A percentile compares a stretch with the other conserved stretches of the same genome.
These are phyloP conservation scores for Pipistrellus nathusii DNA, from an alignment of 2,797 vertebrate species.

Conservation along the genomic window DNA sequence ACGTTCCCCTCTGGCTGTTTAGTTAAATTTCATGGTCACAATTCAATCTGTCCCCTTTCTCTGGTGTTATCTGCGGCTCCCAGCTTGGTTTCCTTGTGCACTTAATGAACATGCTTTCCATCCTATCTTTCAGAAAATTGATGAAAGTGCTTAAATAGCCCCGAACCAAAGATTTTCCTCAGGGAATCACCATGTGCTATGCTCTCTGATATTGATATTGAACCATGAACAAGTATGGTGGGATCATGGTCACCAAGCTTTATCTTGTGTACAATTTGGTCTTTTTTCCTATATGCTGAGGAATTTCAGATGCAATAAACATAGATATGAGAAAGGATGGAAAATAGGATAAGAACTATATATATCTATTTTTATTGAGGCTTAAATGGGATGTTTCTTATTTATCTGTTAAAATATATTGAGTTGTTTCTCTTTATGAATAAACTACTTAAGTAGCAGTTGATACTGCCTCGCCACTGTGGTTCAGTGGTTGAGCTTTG, in stretches of 20 bases:
- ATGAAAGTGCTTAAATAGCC: not conserved
- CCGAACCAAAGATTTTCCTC: not conserved
- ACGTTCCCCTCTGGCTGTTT: not conserved
- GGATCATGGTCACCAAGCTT: not conserved
- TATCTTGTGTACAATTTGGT: not conserved
- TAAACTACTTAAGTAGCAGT: not conserved
- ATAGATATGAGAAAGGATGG: not conserved
- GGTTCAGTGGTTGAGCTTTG: too few relatives aligned
- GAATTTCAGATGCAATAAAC: not conserved
- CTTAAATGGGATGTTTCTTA: not conserved
- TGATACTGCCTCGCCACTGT: too few relatives aligned
- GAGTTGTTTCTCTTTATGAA: not conserved
- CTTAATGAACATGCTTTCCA: not conserved
- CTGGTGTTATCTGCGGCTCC: not conserved
- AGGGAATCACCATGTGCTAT: not conserved
- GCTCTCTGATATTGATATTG: not conserved
- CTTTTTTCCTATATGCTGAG: accelerated
- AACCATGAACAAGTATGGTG: not conserved
- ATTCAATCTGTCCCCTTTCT: not conserved
- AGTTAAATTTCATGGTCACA: not conserved
- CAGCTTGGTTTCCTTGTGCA: not conserved
- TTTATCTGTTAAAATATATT: not conserved
- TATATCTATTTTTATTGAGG: too few relatives aligned
- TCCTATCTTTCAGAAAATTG: slow-evolving; percentile 38
- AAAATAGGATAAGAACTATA: accelerated